These are phyloP conservation scores for Microctenopoma steveboyesi DNA, from an alignment of 2,797 vertebrate species.

Conservation along the genomic window DNA sequence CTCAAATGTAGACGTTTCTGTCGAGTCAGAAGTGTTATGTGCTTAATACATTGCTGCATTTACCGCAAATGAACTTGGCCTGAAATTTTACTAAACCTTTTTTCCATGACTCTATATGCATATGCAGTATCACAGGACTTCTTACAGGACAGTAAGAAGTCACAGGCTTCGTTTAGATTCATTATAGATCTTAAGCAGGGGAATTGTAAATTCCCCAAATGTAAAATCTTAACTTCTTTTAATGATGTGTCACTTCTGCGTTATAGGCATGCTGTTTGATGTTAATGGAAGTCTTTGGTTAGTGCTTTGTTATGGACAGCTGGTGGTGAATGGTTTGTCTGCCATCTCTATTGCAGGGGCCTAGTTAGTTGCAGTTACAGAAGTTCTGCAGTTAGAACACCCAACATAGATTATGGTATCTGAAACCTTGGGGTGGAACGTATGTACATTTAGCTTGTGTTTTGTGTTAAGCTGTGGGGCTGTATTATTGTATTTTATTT, in stretches of 20 bases:
- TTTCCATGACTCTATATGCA: conserved; percentile 1
- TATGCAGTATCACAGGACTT: conserved; percentile 1
- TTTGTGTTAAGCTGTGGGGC: neutral
- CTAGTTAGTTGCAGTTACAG: neutral
- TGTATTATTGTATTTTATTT: neutral
- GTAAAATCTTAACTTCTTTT: neutral
- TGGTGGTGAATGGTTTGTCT: neutral
- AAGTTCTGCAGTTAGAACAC: neutral
- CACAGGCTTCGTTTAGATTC: neutral
- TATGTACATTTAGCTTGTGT: neutral
- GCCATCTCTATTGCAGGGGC: neutral
- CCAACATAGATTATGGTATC: neutral
- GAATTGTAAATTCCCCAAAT: neutral
- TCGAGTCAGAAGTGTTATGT: conserved; percentile 25
- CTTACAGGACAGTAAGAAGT: neutral
- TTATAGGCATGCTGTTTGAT: neutral
- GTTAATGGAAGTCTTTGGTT: neutral
- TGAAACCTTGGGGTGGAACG: neutral
- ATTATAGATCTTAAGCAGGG: neutral
- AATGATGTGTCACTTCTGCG: neutral
- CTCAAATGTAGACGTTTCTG: neutral
- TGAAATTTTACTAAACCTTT: conserved; percentile 7
- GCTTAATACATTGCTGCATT: conserved; percentile 38
- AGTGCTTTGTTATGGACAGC: conserved; percentile 4
- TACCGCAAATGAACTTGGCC: conserved; percentile 51